Evolutionary conservation across 2,888 invertebrate species (phyloP), one percentile per base, ranked within the genome.

Genomic region (Cheilosia vulpina): DNA sequence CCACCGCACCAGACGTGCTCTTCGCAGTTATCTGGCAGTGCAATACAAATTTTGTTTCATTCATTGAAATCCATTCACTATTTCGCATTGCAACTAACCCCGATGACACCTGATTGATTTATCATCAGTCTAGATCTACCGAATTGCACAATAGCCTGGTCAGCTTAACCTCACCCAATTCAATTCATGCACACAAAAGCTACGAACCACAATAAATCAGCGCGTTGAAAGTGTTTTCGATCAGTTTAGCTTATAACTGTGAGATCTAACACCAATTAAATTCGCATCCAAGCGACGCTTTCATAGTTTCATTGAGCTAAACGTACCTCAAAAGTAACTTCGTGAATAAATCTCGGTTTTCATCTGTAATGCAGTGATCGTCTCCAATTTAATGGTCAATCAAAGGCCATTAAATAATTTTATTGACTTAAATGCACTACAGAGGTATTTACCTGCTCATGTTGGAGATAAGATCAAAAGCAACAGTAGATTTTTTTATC

Each of bases 381-480:
- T 83, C 79, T 79, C 57, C 73, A 68, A 52, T 68, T 79, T 68
- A 57, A 73, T 79, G 57, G 72, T 63, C 79, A 79, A 79, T 83
- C 83, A 83, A 65, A 73, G 79, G 73, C 73, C 63, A 83, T 83
- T 79, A 83, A 63, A 68, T 73, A 62, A 72, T 73, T 79, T 72
- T 68, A 83, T 68, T 73, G 31, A 31, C 17, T 57, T n/a, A 45
- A 24, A 9, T 53, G 43, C 65, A 78, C 63, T 55, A 24, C 47
- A 60, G 15, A 62, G 34, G 19, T 57, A 43, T 72, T 72, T 62
- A 55, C 34, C 24, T 45, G 50, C 34, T 68, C 60, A 62, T 66
- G 66, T 27, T 38, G 5, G 15, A 72, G 79, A 83, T 73, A 73
- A 73, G 66, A 83, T 76, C 77, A 53, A 17, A 82, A 27, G 24